Evolutionary conservation across 2,888 invertebrate species (phyloP).

Genomic region (Xylota sylvarum): DNA sequence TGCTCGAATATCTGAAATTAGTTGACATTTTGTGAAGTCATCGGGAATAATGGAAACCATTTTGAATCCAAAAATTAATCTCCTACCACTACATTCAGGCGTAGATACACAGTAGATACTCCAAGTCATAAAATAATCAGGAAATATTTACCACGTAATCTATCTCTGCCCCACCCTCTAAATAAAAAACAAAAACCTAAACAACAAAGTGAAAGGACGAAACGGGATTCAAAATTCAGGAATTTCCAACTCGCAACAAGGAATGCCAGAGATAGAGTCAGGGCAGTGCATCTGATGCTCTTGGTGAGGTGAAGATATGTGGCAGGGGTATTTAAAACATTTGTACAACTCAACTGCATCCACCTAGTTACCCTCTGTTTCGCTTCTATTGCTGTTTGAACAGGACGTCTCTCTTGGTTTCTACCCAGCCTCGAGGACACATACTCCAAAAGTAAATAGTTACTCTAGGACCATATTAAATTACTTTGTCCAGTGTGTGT

Average conservation of each 20-base stretch:
- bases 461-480: slow-evolving; percentile 73
- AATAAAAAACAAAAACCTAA: no score
- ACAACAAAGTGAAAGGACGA: not conserved
- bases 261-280: slow-evolving; percentile 42
- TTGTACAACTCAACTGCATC: slow-evolving; percentile 68
- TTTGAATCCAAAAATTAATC: slow-evolving; percentile 13
- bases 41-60: slow-evolving; percentile 49
- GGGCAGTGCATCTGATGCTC: slow-evolving; percentile 48
- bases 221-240: slow-evolving; percentile 3
- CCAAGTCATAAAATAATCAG: slow-evolving; percentile 46
- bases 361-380: slow-evolving; percentile 42
- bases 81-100: not conserved
- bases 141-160: slow-evolving; percentile 41
- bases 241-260: slow-evolving; percentile 51
- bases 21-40: slow-evolving; percentile 45
- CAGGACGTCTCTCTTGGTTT: not conserved
- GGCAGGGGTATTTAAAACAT: slow-evolving; percentile 67
- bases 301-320: slow-evolving; percentile 28
- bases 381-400: slow-evolving; percentile 48
- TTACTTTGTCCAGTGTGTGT: slow-evolving; percentile 65
- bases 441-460: slow-evolving; percentile 69
- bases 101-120: not conserved
- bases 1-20: slow-evolving; percentile 48
- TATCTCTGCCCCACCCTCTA: not conserved
- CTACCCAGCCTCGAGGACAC: slow-evolving; percentile 43